Evolutionary conservation across 2,888 invertebrate genomes (phyloP).

Genomic region (Hemicrepidius hirtus): DNA sequence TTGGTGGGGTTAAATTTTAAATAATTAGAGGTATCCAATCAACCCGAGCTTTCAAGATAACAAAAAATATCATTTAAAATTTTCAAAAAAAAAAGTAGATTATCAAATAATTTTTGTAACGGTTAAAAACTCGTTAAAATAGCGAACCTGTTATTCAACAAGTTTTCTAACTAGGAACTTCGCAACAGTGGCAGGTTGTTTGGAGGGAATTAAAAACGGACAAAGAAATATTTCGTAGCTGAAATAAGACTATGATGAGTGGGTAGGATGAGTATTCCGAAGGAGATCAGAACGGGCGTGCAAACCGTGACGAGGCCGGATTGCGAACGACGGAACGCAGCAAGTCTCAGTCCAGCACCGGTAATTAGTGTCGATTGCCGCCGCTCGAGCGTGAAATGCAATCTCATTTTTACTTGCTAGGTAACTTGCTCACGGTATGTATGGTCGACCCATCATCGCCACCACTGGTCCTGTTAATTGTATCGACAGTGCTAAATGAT

Average conservation of each 20-base stretch:
- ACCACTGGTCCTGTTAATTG: slow-evolving; percentile 23
- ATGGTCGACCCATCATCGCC: slow-evolving; percentile 10
- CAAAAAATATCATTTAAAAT: too few species aligned
- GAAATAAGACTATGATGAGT: slow-evolving; percentile 38
- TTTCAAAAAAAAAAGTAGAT: too few species aligned
- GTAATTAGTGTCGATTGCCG: slow-evolving; percentile 69
- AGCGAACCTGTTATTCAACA: background rate
- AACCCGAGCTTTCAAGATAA: too few species aligned
- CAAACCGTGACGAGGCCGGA: slow-evolving; percentile 56
- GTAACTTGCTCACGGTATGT: slow-evolving; percentile 30
- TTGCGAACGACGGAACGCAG: slow-evolving; percentile 45
- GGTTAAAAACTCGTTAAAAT: slow-evolving; percentile 1
- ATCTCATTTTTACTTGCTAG: slow-evolving; percentile 63
- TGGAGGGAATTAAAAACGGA: slow-evolving; percentile 31
- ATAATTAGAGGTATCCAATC: too few species aligned
- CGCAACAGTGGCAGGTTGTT: slow-evolving; percentile 16
- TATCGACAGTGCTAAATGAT: slow-evolving; percentile 21
- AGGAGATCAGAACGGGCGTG: slow-evolving; percentile 51
- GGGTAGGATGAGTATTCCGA: slow-evolving; percentile 33
- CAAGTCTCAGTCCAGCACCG: slow-evolving; percentile 55
- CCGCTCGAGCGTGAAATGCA: slow-evolving; percentile 70
- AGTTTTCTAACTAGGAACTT: slow-evolving; percentile 2
- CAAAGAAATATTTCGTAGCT: slow-evolving; percentile 43
- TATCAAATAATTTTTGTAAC: too few species aligned
- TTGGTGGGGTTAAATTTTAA: too few species aligned